Base-by-base conservation (phyloP, 2,113 vertebrate species). In the Rhineura floridana region DNA sequence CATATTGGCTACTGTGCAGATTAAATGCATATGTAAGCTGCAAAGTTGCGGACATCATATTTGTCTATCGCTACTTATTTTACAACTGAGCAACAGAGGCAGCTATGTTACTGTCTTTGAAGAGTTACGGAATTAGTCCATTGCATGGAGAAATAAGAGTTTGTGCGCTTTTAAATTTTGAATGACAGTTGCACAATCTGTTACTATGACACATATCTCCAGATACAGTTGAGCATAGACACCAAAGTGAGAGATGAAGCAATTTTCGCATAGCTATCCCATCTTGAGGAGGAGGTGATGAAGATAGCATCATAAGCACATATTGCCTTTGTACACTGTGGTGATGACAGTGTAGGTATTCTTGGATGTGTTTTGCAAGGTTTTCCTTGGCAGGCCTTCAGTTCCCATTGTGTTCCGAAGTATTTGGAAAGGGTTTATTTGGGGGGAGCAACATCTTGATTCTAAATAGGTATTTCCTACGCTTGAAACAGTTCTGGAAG, bases 321-420 rank as follows among this genome's bases (percentile, higher is more conserved):
- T 93, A 91, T 87, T 90, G 82, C 91, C 63, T 89, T 33, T 65
- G 2, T 88, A 67, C 84, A 39, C 59, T 5, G 62, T 75, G 0
- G 5, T 1, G 77, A 10, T 85, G 65, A 19, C 78, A 59, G 55
- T 0, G 0, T 0, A 0, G n/a, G 82, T 91, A 75, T 93, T 93
- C 93, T 92, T 84, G 81, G 94, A 87, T 52, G 15, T 62, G 83
- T 86, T 0, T 0, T 44, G 89, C 81, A 87, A 90, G 85, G 69
- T 8, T 89, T 84, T 82, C 90, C 89, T 90, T 84, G 0, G 3
- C 84, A 52, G n/a, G 80, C 44, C 93, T 88, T 91, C 88, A 91
- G 87, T 92, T 88, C 73, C 91, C 70, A 81, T 90, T 85, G 89
- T 0, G 48, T 85, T 0, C 0, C 83, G 0, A 0, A 1, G 76